Base-by-base conservation (phyloP, 2,888 invertebrate genomes). In the Drosophila dives region DNA sequence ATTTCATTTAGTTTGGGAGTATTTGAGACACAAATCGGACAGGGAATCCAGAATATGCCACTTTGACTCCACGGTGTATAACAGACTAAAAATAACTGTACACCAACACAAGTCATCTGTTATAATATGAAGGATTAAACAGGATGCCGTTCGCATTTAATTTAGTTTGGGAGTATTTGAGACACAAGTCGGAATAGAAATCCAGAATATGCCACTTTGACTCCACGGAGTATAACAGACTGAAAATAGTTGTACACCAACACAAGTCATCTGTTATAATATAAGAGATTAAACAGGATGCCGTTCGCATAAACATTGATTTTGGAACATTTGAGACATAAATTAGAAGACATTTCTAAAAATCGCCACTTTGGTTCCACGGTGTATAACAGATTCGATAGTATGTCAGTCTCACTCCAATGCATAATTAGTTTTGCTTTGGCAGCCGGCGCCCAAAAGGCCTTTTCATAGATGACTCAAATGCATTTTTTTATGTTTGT, bases 391-490 rank as follows among this genome's bases (percentile, higher is more conserved):
- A 53, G 45, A 61, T 5, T 48, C 50, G n/a, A 56, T 63, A 73
- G 58, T 65, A 81, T 76, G 71, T 69, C 75, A 77, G 77, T 79
- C 79, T 72, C 64, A 50, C 76, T 80, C 68, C 72, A 33, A 2
- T 11, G 26, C 17, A 4, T 38, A 49, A 33, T 40, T 29, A 20
- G 12, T 15, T 40, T 26, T 55, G 50, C 32, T 32, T 23, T 49
- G 23, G 20, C 17, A 42, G 49, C 34, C 40, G 50, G 45, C n/a
- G 26, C 33, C 53, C 67, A 55, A 54, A 49, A 23, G 34, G 48
- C 55, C 33, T 38, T 38, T 61, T 33, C 15, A 38, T 15, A 63
- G 38, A 84, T 90, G 86, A 87, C 73, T 87, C 86, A 87, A 83
- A 6, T 65, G 71, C 64, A 75, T 64, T 15, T 10, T 36, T 29